Evolutionary conservation across 2,888 invertebrate genomes (phyloP), one percentile per base, ranked within the genome.

Genomic region (Drosophila gaucha): DNA sequence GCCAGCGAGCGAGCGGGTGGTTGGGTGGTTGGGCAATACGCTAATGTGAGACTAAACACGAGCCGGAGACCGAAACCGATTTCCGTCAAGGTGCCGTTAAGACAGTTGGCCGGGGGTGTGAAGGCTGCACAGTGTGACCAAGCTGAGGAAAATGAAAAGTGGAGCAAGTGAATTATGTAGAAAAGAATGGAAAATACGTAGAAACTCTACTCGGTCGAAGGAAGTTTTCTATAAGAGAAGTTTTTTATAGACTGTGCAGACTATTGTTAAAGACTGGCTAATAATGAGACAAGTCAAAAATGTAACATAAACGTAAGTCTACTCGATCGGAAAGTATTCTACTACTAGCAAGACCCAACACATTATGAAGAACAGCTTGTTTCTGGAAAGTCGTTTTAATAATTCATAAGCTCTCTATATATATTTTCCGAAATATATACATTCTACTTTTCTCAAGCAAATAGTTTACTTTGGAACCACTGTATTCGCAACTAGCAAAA

Each of bases 41-140:
- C 86, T 85, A 85, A 85, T 85, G 88, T 78, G 75, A 71, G 86
- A 56, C 88, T 87, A 86, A 87, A 83, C 74, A 86, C 78, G 76
- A 75, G 78, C 70, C 46, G 51, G 74, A 57, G 74, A 78, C 72
- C 74, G 69, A 84, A 80, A 83, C 78, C 86, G 77, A 88, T 88
- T 82, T 78, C 77, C 80, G 74, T 65, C 58, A 78, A 71, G 63
- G 67, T 74, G 63, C 66, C 63, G 65, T 56, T 59, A 26, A 38
- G 24, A 31, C 16, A 50, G 6, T 12, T 18, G 10, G 0, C 6
- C 36, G 28, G 46, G n/a, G 22, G 24, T 10, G 41, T 22, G 30
- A 31, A 12, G 2, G 10, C 18, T 12, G 35, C 43, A 71, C 76
- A 56, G 38, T 71, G 70, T 20, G 12, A 22, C 52, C 9, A 76